phyloP scores from a whole-genome alignment of 1,140 invertebrate species.

The Goniozus legneri region DNA sequence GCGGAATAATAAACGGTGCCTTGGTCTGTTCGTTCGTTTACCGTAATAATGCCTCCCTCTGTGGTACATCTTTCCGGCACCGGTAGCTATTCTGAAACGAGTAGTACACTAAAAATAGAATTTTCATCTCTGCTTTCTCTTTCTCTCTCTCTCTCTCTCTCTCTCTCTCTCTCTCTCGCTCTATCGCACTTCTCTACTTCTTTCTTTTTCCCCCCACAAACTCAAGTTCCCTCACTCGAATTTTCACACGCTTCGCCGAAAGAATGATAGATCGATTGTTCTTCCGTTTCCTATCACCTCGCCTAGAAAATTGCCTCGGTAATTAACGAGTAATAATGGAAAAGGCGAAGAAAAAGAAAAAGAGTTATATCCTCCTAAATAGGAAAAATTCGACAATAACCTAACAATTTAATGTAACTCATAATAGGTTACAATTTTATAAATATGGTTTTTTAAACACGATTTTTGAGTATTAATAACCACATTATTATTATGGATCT shows the following conservation, averaged over 20 bases:
- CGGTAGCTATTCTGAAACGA: slow-evolving; percentile 37
- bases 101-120: slow-evolving; percentile 44
- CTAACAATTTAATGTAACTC: too few relatives aligned
- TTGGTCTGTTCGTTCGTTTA: slow-evolving; percentile 38
- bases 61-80: slow-evolving; percentile 27
- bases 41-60: slow-evolving; percentile 45
- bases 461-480: too few relatives aligned
- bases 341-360: too few relatives aligned
- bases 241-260: slow-evolving; percentile 13
- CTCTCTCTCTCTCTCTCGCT: slow-evolving; percentile 1
- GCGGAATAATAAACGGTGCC: slow-evolving; percentile 43
- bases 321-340: too few relatives aligned
- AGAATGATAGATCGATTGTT: too few relatives aligned
- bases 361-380: too few relatives aligned
- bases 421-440: too few relatives aligned
- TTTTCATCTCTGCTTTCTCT: slow-evolving; percentile 13
- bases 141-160: slow-evolving; percentile 4
- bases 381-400: too few relatives aligned
- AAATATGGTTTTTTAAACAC: too few relatives aligned
- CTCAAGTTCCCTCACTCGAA: slow-evolving; percentile 10
- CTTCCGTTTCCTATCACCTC: too few relatives aligned
- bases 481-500: too few relatives aligned
- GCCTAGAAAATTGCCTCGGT: too few relatives aligned
- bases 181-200: slow-evolving; percentile 7
- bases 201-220: slow-evolving; percentile 6